Evolutionary conservation across 92 coral and sea anemone species (phyloP).

Genomic region (Siderastrea siderea): DNA sequence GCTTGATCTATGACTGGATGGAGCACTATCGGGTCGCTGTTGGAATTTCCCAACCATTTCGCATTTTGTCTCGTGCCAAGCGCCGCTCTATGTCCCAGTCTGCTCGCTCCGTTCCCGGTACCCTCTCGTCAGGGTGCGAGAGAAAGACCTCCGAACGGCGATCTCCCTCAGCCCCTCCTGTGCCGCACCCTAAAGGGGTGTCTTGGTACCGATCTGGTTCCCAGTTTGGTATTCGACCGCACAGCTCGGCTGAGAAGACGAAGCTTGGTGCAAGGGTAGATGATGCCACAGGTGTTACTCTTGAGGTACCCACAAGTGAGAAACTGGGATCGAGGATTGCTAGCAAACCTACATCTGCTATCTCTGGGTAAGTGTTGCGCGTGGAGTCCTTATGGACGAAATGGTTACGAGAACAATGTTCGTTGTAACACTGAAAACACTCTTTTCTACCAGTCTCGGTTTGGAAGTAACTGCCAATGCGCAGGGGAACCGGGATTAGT

Average conservation of each 20-base stretch:
- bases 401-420: no score
- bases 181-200: constrained; percentile 71
- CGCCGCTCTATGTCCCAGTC: constrained; percentile 87
- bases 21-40: constrained; percentile 93
- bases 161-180: constrained; percentile 97
- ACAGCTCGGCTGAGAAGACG: constrained; percentile 69
- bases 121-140: constrained; percentile 78
- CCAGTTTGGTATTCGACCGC: constrained; percentile 64
- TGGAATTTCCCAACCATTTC: constrained; percentile 89
- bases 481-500: no score
- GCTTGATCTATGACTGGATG: constrained; percentile 96
- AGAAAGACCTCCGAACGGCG: constrained; percentile 70
- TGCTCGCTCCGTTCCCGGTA: constrained; percentile 91
- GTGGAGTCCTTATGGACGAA: not conserved
- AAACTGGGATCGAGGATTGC: constrained; percentile 30
- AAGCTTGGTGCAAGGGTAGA: constrained; percentile 18
- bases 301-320: constrained; percentile 69
- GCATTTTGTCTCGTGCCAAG: constrained; percentile 69
- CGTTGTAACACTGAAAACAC: no score
- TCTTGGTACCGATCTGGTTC: constrained; percentile 38
- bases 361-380: constrained; percentile 70
- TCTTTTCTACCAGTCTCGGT: no score
- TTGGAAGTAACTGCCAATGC: no score
- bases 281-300: constrained; percentile 47
- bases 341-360: constrained; percentile 50